A percentile compares a stretch with the other conserved stretches of the same genome.
Conservation (phyloP, 2,113 vertebrate genomes). For the Paratilapia polleni region DNA sequence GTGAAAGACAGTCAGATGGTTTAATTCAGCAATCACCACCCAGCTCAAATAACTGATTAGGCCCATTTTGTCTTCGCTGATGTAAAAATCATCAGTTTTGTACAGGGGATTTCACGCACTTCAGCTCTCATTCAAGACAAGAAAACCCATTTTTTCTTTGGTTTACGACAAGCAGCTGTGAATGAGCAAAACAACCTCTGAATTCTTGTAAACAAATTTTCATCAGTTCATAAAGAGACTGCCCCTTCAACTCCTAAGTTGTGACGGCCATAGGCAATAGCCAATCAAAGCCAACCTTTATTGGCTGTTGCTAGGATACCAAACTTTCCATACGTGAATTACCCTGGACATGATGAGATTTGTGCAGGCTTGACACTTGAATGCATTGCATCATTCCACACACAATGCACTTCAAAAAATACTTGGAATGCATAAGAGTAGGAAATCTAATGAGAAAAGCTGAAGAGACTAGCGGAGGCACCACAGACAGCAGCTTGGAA, state of each 20-base stretch:
- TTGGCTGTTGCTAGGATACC: slow-evolving; percentile 77
- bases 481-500: slow-evolving; percentile 53
- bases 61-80: slow-evolving; percentile 34
- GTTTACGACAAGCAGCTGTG: slow-evolving; percentile 15
- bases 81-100: slow-evolving; percentile 31
- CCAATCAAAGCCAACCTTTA: slow-evolving; percentile 53
- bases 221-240: slow-evolving; percentile 44
- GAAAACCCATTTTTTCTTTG: slow-evolving; percentile 45
- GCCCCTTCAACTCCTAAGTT: slow-evolving; percentile 38
- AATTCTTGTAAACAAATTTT: slow-evolving; percentile 66
- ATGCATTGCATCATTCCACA: slow-evolving; percentile 60
- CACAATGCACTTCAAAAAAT: slow-evolving; percentile 71
- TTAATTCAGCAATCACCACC: slow-evolving; percentile 59
- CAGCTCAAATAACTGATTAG: slow-evolving; percentile 52
- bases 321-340: slow-evolving; percentile 63
- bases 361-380: slow-evolving; percentile 64
- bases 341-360: slow-evolving; percentile 64
- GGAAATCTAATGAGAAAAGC: slow-evolving; percentile 72
- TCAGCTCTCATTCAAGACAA: slow-evolving; percentile 18
- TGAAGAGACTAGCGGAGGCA: slow-evolving; percentile 35
- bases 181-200: slow-evolving; percentile 45
- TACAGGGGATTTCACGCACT: slow-evolving; percentile 23
- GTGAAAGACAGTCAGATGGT: slow-evolving; percentile 41
- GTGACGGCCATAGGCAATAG: slow-evolving; percentile 16
- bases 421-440: slow-evolving; percentile 63